Conservation (phyloP, 2,113 vertebrate genomes). For the Gambusia affinis region DNA sequence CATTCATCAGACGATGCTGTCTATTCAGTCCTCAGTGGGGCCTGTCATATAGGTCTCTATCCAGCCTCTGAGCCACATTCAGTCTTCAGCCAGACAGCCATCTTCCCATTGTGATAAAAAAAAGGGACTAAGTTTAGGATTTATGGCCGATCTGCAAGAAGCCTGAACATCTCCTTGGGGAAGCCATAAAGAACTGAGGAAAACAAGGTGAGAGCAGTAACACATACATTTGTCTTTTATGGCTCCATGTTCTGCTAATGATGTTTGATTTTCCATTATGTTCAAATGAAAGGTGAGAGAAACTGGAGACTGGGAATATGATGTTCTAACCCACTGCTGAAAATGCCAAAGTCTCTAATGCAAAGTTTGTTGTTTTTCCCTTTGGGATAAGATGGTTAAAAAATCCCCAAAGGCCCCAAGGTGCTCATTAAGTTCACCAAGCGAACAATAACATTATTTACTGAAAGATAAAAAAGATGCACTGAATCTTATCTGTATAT, state of each 20-base stretch:
- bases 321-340: slow-evolving; percentile 47
- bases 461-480: slow-evolving; percentile 56
- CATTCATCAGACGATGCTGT: slow-evolving; percentile 68
- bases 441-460: slow-evolving; percentile 51
- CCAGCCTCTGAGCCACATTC: slow-evolving; percentile 73
- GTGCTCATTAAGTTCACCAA: slow-evolving; percentile 61
- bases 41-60: slow-evolving; percentile 62
- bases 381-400: slow-evolving; percentile 36
- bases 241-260: slow-evolving; percentile 74
- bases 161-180: slow-evolving; percentile 67
- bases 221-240: slow-evolving; percentile 75
- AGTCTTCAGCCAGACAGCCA: slow-evolving; percentile 77
- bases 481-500: slow-evolving; percentile 53
- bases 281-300: slow-evolving; percentile 68
- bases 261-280: slow-evolving; percentile 79
- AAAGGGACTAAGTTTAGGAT: slow-evolving; percentile 64
- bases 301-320: slow-evolving; percentile 34
- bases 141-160: slow-evolving; percentile 71
- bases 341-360: slow-evolving; percentile 43
- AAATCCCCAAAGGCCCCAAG: slow-evolving; percentile 42
- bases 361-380: slow-evolving; percentile 53
- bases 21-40: slow-evolving; percentile 65
- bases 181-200: slow-evolving; percentile 72
- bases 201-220: slow-evolving; percentile 68
- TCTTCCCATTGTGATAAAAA: slow-evolving; percentile 53